phyloP scores from a whole-genome alignment of 2,113 vertebrate species.

The Lanius ludovicianus region DNA sequence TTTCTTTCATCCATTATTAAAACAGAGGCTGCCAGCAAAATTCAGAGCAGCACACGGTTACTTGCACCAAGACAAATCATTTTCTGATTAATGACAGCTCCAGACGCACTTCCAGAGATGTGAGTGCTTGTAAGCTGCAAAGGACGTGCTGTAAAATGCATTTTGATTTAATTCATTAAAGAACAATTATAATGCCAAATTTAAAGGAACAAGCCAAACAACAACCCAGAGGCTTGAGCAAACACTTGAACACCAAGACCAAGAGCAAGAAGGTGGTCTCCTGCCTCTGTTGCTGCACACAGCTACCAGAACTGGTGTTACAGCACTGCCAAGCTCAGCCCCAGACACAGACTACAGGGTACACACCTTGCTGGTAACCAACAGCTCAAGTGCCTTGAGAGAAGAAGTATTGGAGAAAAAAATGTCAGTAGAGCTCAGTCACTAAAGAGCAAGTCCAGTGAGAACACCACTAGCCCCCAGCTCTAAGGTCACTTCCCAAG shows the following conservation, averaged over 20 bases:
- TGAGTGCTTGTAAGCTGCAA: background rate
- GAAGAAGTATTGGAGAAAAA: background rate
- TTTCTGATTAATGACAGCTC: constrained; percentile 43
- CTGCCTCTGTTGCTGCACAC: background rate
- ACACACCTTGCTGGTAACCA: background rate
- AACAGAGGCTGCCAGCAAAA: constrained; percentile 8
- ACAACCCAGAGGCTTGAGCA: background rate
- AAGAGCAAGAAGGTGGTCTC: background rate
- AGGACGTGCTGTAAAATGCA: background rate
- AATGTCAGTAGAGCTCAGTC: background rate
- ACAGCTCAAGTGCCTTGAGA: background rate
- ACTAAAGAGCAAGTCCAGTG: background rate
- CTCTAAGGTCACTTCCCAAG: background rate
- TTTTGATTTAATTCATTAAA: background rate
- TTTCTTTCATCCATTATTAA: constrained; percentile 19
- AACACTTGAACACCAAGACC: background rate
- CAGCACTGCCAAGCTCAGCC: background rate
- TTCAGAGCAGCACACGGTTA: constrained; percentile 8
- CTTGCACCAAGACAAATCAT: constrained; percentile 15
- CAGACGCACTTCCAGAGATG: background rate
- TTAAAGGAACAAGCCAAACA: background rate
- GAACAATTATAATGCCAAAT: background rate
- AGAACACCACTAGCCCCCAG: background rate
- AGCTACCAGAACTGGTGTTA: background rate
- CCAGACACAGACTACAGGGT: background rate